Base-by-base conservation (phyloP, 2,888 invertebrate genomes). In the Tiliacea aurago region DNA sequence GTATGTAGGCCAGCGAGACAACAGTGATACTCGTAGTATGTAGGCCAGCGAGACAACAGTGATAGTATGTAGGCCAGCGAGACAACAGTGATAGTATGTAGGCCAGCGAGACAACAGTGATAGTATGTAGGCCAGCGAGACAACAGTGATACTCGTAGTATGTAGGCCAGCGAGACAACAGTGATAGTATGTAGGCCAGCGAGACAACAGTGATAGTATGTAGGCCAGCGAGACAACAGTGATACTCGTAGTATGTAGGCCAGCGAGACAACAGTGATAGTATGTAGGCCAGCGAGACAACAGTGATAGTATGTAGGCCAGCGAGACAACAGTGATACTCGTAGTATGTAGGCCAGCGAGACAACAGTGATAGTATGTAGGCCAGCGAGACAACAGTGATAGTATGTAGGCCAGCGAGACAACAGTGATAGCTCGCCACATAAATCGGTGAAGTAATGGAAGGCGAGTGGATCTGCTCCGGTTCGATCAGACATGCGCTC, bases 401-500 rank as follows among this genome's bases (percentile, higher is more conserved):
- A 33, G 45, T 5, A 15, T 2, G 15, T 47, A 28, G 23, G 28
- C 2, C 15, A 3, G 28, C 23, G 15, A 15, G 63, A 67, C 41
- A 20, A 28, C 13, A 13, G 15, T 0, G 20, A 7, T 4, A 13
- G 65, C 67, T 66, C 47, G 58, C 41, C 33, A 51, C 58, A 64
- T 72, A 63, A 23, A 61, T 33, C n/a, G 55, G 4, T 15, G 51
- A 43, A 65, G 51, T 65, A 55, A 64, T 45, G 63, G 69, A 53
- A 20, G 45, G 49, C 59, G 18, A 53, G 73, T 59, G 81, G 63
- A 65, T 76, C 70, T 45, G 69, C 58, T 62, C 82, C 65, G 66
- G 70, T 47, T 43, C 71, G 49, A 73, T 67, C 71, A 58, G 59
- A 77, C 70, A 47, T 28, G 66, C 23, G 59, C 55, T 75, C 66